Evolutionary conservation across 2,113 vertebrate species (phyloP).

Genomic region (Hydrolagus affinis): DNA sequence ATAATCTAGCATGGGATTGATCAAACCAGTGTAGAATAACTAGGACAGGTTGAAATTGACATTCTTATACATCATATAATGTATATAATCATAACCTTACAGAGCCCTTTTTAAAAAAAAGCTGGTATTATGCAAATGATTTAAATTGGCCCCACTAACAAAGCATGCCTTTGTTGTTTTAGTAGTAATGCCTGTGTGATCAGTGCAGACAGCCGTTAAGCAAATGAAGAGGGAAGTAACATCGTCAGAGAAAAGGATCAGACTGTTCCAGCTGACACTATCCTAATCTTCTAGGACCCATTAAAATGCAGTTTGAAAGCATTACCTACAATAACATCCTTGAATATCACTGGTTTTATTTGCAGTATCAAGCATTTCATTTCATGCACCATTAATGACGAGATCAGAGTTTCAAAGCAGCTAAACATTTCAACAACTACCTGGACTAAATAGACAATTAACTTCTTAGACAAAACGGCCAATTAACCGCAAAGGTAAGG

Average conservation of each 20-base stretch:
- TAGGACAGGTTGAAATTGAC: slow-evolving; percentile 6
- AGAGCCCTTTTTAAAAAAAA: not conserved
- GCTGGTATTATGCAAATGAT: slow-evolving; percentile 90
- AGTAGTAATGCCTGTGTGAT: slow-evolving; percentile 98
- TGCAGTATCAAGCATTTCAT: slow-evolving; percentile 99
- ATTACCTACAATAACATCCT: slow-evolving; percentile 99
- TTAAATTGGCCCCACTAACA: slow-evolving; percentile 99
- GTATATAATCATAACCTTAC: slow-evolving; percentile 20
- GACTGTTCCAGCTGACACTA: slow-evolving; percentile 99
- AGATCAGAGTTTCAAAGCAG: slow-evolving; percentile 98
- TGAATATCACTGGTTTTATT: slow-evolving; percentile 99
- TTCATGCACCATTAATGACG: slow-evolving; percentile 99
- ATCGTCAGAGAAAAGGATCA: slow-evolving; percentile 96
- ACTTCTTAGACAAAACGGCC: slow-evolving; percentile 98
- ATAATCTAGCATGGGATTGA: not conserved
- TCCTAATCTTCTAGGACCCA: slow-evolving; percentile 99
- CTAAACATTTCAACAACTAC: slow-evolving; percentile 99
- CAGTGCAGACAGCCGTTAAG: slow-evolving; percentile 99
- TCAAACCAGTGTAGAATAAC: not conserved
- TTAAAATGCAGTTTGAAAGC: slow-evolving; percentile 99
- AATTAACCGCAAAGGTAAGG: slow-evolving; percentile 99
- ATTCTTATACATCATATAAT: slow-evolving; percentile 1
- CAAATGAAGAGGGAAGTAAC: slow-evolving; percentile 98
- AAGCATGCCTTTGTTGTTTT: slow-evolving; percentile 97
- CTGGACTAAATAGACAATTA: slow-evolving; percentile 99